These are phyloP conservation scores for Heliconius nattereri DNA, from an alignment of 1,140 invertebrate species.

Conservation along the genomic window DNA sequence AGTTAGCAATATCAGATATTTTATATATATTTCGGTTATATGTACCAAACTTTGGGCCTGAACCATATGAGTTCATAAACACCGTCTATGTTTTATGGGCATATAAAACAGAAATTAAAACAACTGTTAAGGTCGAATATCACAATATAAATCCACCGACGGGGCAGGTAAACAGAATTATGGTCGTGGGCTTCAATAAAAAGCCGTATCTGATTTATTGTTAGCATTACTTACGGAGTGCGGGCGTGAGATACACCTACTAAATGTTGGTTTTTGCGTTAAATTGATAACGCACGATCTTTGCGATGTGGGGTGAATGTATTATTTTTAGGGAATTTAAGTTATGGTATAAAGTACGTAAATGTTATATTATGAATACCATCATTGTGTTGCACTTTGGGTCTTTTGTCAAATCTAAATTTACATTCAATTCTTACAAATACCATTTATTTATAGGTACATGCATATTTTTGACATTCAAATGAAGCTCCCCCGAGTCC, in stretches of 20 bases:
- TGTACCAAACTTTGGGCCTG: neutral
- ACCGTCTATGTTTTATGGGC: neutral
- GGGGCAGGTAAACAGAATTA: conserved; percentile 51
- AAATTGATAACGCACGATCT: conserved; percentile 46
- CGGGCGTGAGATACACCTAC: conserved; percentile 39
- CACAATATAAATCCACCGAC: conserved; percentile 35
- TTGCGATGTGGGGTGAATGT: conserved; percentile 20
- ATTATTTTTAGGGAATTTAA: conserved; percentile 17
- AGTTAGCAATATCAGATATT: too few relatives aligned
- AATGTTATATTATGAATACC: neutral
- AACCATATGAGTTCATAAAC: neutral
- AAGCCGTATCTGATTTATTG: conserved; percentile 51
- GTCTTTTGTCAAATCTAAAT: neutral
- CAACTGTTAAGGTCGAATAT: conserved; percentile 26
- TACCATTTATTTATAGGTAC: neutral
- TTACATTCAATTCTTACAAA: neutral
- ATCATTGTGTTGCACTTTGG: neutral
- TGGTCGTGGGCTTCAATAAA: conserved; percentile 49
- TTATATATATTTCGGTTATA: neutral
- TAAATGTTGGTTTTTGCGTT: conserved; percentile 41
- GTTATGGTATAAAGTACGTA: neutral
- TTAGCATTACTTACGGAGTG: conserved; percentile 47
- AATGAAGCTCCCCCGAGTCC: conserved; percentile 32
- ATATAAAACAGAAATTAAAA: conserved; percentile 35
- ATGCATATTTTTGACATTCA: conserved; percentile 11